These are phyloP conservation scores for Dynastes grantii DNA, from an alignment of 2,888 invertebrate species.

Conservation along the genomic window DNA sequence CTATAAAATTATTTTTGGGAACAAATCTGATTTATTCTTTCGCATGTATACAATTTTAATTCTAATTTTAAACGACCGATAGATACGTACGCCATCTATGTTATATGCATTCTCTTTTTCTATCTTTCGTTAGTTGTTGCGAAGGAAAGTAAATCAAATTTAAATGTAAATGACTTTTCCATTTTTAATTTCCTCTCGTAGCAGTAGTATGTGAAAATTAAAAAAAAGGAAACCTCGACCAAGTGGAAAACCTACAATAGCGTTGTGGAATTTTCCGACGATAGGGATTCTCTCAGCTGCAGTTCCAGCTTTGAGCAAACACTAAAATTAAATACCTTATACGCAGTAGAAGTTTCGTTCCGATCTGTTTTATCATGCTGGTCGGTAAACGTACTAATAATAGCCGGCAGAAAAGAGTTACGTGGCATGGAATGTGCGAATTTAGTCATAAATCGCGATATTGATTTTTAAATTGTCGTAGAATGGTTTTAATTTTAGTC, in stretches of 20 bases:
- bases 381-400: neutral
- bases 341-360: neutral
- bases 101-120: neutral
- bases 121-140: constrained; percentile 9
- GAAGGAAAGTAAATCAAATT: constrained; percentile 27
- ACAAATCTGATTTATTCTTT: too few relatives aligned
- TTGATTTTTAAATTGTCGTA: neutral
- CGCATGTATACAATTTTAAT: too few relatives aligned
- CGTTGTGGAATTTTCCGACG: constrained; percentile 12
- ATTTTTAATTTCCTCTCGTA: constrained; percentile 15
- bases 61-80: too few relatives aligned
- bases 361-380: neutral
- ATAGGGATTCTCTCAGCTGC: constrained; percentile 14
- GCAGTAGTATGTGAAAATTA: constrained; percentile 19
- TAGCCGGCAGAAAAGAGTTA: neutral
- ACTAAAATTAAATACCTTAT: constrained; percentile 12
- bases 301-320: constrained; percentile 24
- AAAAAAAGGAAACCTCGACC: neutral
- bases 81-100: constrained; percentile 2
- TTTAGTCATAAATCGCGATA: neutral
- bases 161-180: constrained; percentile 31
- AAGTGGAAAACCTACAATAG: constrained; percentile 17
- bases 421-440: too few relatives aligned
- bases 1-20: neutral
- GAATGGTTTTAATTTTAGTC: too few relatives aligned